Evolutionary conservation across 2,113 vertebrate species (phyloP), one percentile per base, ranked within the genome.

Genomic region (Galbula dea): DNA sequence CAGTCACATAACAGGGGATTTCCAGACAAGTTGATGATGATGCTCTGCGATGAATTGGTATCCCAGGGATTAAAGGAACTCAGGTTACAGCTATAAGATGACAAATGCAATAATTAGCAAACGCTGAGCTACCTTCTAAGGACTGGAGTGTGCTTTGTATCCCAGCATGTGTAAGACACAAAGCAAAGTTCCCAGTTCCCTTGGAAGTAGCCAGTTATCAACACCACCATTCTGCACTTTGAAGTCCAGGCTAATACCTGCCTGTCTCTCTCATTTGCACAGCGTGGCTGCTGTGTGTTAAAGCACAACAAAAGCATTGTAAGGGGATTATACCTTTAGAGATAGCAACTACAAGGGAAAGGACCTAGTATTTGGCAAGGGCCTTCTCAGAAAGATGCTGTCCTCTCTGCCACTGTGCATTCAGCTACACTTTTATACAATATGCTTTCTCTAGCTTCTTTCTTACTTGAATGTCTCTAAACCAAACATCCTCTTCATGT

Each of bases 1-100:
- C 98, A 98, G 69, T 88, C 77, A 5, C 98, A 98, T 29, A 59
- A 29, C 55, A 98, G 94, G 36, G 98, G 98, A 78, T 98, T 98
- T 79, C 97, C 97, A 0, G 90, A 86, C 75, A 98, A 95, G 86
- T 18, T 94, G 89, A 98, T 76, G 48, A 32, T 46, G 23, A 98
- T 78, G 46, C 36, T 66, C 9, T 77, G 83, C 2, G 90, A 96
- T 23, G 97, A 97, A 76, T 22, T 90, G 48, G 86, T 83, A 21
- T 89, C 96, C 98, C 97, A 98, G 15, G 95, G 83, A 82, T 80
- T 79, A 55, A 98, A 97, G 73, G 96, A 94, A 77, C 92, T 98
- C 96, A 98, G 87, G 83, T 97, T 98, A 89, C 98, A 98, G 86
- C 98, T 98, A 78, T 77, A 97, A 89, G 36, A 90, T 86, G 72